These are phyloP conservation scores for Aphelocoma coerulescens DNA, from an alignment of 2,113 vertebrate genomes.

Conservation along the genomic window DNA sequence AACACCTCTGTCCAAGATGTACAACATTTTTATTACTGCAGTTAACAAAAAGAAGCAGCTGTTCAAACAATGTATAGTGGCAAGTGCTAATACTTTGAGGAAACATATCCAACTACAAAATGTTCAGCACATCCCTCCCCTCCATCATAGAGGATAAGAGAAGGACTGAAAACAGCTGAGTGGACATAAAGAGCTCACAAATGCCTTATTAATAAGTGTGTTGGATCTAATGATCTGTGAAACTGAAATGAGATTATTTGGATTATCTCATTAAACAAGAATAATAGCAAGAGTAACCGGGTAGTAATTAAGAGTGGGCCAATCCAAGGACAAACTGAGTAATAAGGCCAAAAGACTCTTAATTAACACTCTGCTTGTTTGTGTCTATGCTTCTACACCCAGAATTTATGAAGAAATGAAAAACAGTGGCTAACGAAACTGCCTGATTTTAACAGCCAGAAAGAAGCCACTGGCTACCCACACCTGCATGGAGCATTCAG, in stretches of 20 bases:
- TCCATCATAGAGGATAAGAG: not conserved
- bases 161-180: conserved; percentile 55
- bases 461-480: not conserved
- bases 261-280: conserved; percentile 70
- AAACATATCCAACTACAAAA: not conserved
- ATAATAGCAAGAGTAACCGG: conserved; percentile 41
- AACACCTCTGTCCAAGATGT: not conserved
- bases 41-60: not conserved
- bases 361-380: not conserved
- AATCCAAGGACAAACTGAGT: conserved; percentile 56
- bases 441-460: not conserved
- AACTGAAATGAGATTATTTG: conserved; percentile 66
- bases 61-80: not conserved
- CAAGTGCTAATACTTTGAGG: not conserved
- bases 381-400: not conserved
- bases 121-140: not conserved
- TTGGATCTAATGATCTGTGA: conserved; percentile 58
- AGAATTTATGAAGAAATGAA: not conserved
- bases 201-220: conserved; percentile 58
- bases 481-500: not conserved
- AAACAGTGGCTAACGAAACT: not conserved
- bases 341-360: conserved; percentile 2
- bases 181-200: conserved; percentile 46
- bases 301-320: conserved; percentile 34
- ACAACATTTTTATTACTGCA: not conserved